Base-by-base conservation (phyloP, 2,113 vertebrate species). In the Deroptyus accipitrinus region DNA sequence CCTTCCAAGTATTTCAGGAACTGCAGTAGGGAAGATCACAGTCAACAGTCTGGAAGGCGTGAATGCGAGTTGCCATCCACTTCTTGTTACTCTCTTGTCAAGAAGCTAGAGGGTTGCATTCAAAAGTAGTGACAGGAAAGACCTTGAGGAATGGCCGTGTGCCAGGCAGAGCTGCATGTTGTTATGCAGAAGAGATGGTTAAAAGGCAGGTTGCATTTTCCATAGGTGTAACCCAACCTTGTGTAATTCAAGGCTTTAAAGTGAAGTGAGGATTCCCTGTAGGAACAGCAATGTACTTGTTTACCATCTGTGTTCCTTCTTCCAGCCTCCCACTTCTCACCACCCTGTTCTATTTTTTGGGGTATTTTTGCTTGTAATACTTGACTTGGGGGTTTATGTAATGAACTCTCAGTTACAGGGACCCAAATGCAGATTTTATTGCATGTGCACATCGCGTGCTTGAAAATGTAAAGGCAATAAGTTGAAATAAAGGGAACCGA, bases 401-500 rank as follows among this genome's bases (percentile, higher is more conserved):
- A 44, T 62, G 64, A 63, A 55, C 35, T 79, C 87, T 80, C 75
- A 51, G 48, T 85, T 87, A 70, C 22, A 54, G 75, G 85, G 52
- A 76, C 84, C 61, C 83, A 83, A 86, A 92, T 9, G 1, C 5
- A 90, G 59, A 83, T 92, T 49, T 92, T 96, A 33, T 30, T 88
- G 48, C 35, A 33, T 16, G 18, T 88, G 33, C 3, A 14, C 72
- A 75, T 74, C 54, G 11, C 46, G 44, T 90, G 37, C 66, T 92
- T 95, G 94, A 90, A 92, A 89, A 87, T 70, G 15, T 93, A 63
- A 66, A 94, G 83, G 74, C 33, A 83, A 13, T 76, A 97, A 33
- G 22, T 68, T 73, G 78, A 94, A 96, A 85, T 86, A 90, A 92
- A 93, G 88, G 91, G 62, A 92, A 48, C 41, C 94, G 57, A 57